Conservation (phyloP, 2,113 vertebrate genomes). For the Lynx canadensis region DNA sequence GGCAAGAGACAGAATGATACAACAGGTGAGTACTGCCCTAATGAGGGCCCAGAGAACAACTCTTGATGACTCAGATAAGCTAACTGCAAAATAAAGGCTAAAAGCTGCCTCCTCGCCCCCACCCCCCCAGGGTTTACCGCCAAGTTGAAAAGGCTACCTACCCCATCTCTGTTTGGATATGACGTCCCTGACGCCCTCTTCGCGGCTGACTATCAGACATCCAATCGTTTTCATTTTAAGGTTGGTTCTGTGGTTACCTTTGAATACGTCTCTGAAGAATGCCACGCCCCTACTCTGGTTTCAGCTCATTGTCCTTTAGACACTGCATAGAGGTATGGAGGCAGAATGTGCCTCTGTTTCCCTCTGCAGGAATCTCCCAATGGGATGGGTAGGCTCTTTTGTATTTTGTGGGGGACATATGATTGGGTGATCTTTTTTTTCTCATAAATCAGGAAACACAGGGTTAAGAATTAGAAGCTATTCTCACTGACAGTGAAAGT, state of each 20-base stretch:
- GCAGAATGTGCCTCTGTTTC: not conserved
- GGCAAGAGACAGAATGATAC: accelerated
- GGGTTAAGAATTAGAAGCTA: not conserved
- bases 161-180: conserved; percentile 64
- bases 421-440: not conserved
- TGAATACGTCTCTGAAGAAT: not conserved
- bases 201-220: conserved; percentile 63
- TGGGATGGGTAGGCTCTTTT: not conserved
- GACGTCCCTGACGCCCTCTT: not conserved
- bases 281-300: accelerated
- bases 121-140: not conserved
- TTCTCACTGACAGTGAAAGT: not conserved
- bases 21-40: conserved; percentile 20
- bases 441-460: not conserved
- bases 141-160: conserved; percentile 11
- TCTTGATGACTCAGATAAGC: not conserved
- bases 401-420: not conserved
- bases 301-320: too few relatives aligned
- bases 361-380: not conserved
- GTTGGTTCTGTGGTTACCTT: conserved; percentile 22
- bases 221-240: conserved; percentile 76
- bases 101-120: not conserved
- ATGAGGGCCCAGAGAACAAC: not conserved
- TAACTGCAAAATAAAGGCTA: not conserved
- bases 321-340: not conserved